Base-by-base conservation (phyloP, 2,888 invertebrate species). In the Drosophila anomelani region DNA sequence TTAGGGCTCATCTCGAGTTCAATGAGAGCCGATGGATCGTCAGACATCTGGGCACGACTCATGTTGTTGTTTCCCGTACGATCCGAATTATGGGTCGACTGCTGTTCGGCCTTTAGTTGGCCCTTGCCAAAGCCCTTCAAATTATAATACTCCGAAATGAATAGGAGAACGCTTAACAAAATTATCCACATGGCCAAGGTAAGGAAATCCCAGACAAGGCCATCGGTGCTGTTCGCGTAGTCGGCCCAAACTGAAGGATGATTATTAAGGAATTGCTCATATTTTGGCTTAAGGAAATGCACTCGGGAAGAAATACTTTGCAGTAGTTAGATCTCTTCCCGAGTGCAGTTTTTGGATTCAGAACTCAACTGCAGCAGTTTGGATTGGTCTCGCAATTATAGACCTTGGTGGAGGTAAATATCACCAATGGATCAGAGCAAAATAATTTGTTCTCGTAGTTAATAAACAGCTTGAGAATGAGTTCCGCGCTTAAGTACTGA, bases 341-440 rank as follows among this genome's bases (percentile, higher is more conserved):
- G 32, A 51, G 32, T 20, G 32, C 20, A 17, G 20, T 36, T 12
- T 6, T 36, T 15, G 49, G 10, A 36, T 13, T 56, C 4, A 36
- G 29, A 51, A 85, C 84, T 81, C 58, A 88, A 83, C 88, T 41
- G 79, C 89, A 88, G 63, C 88, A 88, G 36, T 81, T 64, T 8
- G 88, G 88, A 0, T 0, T 4, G 9, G 13, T 23, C 0, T 56
- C 0, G 49, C 88, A 89, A 0, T 75, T 32, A 6, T 74, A 61
- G 15, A 83, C 7, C 4, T 61, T 15, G 6, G 3, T 23, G 6
- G 86, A 85, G 1, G 80, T 17, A 8, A 79, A 79, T 1, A 4
- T 0, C 1, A 86, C 51, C 9, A 57, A 7, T 0, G 53, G 13
- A 70, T 86, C 73, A 7, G 12, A 3, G 57, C 89, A 88, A 0